Evolutionary conservation across 2,888 invertebrate genomes (phyloP), one percentile per base, ranked within the genome.

Genomic region (Ligdia adustata): DNA sequence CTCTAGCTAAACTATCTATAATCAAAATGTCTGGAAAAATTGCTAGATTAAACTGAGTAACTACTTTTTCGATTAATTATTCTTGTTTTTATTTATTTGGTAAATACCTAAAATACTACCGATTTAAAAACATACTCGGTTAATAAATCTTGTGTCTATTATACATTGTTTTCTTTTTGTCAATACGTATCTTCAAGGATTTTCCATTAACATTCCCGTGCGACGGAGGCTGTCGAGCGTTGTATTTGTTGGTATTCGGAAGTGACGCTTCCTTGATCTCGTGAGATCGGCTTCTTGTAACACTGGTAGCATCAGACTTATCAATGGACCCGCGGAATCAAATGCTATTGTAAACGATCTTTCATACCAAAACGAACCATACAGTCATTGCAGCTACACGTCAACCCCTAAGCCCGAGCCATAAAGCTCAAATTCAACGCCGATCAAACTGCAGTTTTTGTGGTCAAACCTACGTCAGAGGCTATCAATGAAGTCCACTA

Each of bases 401-500:
- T 52, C 63, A 57, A 53, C 33, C 67, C 71, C 73, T 82, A 80
- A 55, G 26, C 6, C 66, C 43, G 6, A 34, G 12, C 2, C 9
- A 50, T 75, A 86, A 67, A 71, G 63, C 56, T 60, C 38, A 68
- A 33, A 58, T 68, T 83, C 28, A 60, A 47, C 55, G 67, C 39
- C 54, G 42, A 42, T 35, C 53, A 47, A 58, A 63, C 2, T 66
- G 56, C 55, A 57, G 78, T 84, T 88, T 86, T 88, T 86, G 74
- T 81, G 69, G 63, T 54, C 70, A 63, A 79, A 82, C 80, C 82
- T 82, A 86, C 85, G 87, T 86, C 81, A 72, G 82, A 79, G 84
- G 81, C 86, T 86, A 88, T 90, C 90, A 90, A 90, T 90, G 90
- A 89, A 90, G 88, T 86, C 84, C 85, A 87, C 82, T 85, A 81